A percentile compares a stretch with the other conserved stretches of the same genome.
phyloP scores from a whole-genome alignment of 2,113 vertebrate genomes.

The Mus pahari region DNA sequence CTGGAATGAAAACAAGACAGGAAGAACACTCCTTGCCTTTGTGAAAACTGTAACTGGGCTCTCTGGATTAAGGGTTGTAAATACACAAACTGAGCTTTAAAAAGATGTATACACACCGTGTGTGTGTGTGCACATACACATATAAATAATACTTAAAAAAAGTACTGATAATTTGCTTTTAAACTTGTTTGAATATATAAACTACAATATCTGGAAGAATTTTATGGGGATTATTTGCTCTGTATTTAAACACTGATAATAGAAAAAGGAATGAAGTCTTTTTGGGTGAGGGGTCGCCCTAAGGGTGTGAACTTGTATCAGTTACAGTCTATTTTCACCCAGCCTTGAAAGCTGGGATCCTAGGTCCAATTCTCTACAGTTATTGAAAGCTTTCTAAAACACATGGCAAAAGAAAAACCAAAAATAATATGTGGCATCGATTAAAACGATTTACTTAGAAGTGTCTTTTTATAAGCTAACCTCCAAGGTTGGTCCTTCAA shows the following conservation, averaged over 20 bases:
- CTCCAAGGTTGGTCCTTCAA: background rate
- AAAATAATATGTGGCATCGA: background rate
- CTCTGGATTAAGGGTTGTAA: background rate
- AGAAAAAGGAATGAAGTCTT: background rate
- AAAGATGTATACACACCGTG: background rate
- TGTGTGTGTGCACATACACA: background rate
- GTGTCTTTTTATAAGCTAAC: background rate
- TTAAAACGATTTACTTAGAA: background rate
- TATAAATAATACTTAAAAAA: no score
- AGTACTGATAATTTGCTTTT: background rate
- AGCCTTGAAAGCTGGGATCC: background rate
- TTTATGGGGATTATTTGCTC: background rate
- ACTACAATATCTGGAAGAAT: background rate
- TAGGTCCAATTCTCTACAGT: background rate
- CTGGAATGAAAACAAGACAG: background rate
- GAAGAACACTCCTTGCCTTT: background rate
- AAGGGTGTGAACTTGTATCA: background rate
- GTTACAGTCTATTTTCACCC: background rate
- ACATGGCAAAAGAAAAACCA: background rate
- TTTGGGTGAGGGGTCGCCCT: background rate
- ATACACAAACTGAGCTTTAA: slow-evolving; percentile 26
- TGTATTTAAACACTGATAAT: background rate
- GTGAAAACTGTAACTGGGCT: background rate
- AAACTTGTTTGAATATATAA: background rate
- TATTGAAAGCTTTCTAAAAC: slow-evolving; percentile 44